phyloP scores from a whole-genome alignment of 2,113 vertebrate species.

The Oreocharis arfaki region DNA sequence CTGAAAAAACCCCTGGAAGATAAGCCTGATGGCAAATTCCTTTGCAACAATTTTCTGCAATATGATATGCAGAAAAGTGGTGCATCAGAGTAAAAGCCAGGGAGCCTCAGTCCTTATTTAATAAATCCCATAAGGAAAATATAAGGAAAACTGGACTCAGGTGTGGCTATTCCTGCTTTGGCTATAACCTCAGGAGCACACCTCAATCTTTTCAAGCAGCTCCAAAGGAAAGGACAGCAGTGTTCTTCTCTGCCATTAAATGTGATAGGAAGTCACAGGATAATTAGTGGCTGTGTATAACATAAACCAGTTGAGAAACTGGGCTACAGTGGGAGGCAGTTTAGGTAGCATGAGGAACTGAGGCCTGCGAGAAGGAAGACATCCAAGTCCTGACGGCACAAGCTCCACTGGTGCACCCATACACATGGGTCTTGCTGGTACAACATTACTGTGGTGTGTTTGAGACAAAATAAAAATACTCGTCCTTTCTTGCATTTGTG shows the following conservation, averaged over 20 bases:
- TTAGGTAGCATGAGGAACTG: neutral
- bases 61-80: neutral
- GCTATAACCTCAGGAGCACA: neutral
- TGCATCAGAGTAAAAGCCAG: neutral
- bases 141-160: neutral
- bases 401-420: accelerated
- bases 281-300: neutral
- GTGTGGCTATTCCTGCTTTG: neutral
- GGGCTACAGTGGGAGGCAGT: neutral
- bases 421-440: accelerated
- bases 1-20: neutral
- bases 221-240: neutral
- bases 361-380: neutral
- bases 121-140: neutral
- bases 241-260: neutral
- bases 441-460: neutral
- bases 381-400: neutral
- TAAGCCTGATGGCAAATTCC: neutral
- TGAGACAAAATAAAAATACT: neutral
- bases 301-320: neutral
- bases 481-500: neutral
- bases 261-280: neutral
- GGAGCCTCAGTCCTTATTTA: neutral
- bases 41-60: neutral
- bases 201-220: neutral